These are phyloP conservation scores for Drosophila nigromelanica DNA, from an alignment of 1,140 invertebrate species.

Conservation along the genomic window DNA sequence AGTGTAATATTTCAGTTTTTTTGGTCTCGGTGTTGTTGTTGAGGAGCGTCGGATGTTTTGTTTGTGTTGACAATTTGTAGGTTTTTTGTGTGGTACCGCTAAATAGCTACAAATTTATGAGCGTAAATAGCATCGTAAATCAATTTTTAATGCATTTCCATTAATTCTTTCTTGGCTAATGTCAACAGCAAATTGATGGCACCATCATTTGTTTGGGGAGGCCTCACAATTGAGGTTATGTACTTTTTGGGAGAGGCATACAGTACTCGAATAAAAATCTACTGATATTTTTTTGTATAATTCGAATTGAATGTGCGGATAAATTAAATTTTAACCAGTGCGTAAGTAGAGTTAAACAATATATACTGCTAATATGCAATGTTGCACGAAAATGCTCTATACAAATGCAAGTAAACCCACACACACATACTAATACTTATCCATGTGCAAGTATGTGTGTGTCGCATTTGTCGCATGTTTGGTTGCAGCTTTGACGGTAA, in stretches of 20 bases:
- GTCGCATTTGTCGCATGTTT: slow-evolving; percentile 71
- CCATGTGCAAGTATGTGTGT: slow-evolving; percentile 33
- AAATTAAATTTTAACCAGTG: slow-evolving; percentile 24
- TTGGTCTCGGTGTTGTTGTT: slow-evolving; percentile 28
- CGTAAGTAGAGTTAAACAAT: slow-evolving; percentile 16
- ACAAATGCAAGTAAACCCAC: slow-evolving; percentile 43
- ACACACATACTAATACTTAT: slow-evolving; percentile 24
- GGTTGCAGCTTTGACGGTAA: slow-evolving; percentile 74
- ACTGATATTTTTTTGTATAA: slow-evolving; percentile 10
- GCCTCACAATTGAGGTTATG: not conserved
- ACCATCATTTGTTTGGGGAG: slow-evolving; percentile 5
- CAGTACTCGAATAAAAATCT: slow-evolving; percentile 3
- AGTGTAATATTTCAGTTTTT: slow-evolving; percentile 79
- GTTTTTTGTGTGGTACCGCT: slow-evolving; percentile 67
- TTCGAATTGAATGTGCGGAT: slow-evolving; percentile 13
- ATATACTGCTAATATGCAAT: slow-evolving; percentile 4
- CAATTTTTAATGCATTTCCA: slow-evolving; percentile 81
- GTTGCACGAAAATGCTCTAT: slow-evolving; percentile 19
- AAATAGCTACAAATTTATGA: slow-evolving; percentile 82
- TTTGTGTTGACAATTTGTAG: slow-evolving; percentile 77
- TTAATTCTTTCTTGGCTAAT: slow-evolving; percentile 59
- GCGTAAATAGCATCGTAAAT: slow-evolving; percentile 72
- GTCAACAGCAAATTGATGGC: slow-evolving; percentile 72
- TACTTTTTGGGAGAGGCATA: not conserved
- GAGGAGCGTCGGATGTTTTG: slow-evolving; percentile 38